These are phyloP conservation scores for Neostethus bicornis DNA, from an alignment of 2,797 vertebrate genomes.

Conservation along the genomic window DNA sequence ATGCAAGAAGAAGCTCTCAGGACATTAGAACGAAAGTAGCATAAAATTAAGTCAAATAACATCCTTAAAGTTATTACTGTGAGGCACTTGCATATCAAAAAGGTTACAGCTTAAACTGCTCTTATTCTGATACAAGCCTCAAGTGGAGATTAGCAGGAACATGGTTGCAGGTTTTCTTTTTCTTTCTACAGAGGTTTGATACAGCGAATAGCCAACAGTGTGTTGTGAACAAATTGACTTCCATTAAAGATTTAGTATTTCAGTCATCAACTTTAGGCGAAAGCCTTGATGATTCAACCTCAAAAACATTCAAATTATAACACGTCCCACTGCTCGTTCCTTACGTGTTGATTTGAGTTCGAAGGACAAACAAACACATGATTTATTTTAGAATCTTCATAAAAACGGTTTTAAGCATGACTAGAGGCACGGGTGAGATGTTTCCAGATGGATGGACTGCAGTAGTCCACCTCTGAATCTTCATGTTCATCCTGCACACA, in stretches of 20 bases:
- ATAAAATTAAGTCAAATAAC: neutral
- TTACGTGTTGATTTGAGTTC: too few species aligned
- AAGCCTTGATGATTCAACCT: too few species aligned
- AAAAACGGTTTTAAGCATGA: neutral
- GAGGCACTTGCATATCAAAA: neutral
- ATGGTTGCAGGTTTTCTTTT: neutral
- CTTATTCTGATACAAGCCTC: neutral
- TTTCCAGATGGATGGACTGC: conserved; percentile 30
- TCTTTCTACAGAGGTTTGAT: neutral
- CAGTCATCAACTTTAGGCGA: too few species aligned
- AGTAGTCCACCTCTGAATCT: conserved; percentile 25
- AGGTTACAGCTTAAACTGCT: neutral
- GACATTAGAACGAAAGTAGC: neutral
- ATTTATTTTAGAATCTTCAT: too few species aligned
- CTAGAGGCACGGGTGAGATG: conserved; percentile 6
- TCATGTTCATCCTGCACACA: conserved; percentile 26
- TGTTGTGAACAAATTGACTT: neutral
- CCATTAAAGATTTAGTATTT: too few species aligned
- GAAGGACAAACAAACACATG: too few species aligned
- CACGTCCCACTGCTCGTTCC: too few species aligned
- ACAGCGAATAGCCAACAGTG: neutral
- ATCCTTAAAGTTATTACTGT: neutral
- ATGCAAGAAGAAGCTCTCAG: neutral
- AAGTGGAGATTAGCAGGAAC: neutral
- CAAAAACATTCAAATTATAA: too few species aligned